Conservation (phyloP, 1,140 invertebrate species). For the Drosophila mauritiana region DNA sequence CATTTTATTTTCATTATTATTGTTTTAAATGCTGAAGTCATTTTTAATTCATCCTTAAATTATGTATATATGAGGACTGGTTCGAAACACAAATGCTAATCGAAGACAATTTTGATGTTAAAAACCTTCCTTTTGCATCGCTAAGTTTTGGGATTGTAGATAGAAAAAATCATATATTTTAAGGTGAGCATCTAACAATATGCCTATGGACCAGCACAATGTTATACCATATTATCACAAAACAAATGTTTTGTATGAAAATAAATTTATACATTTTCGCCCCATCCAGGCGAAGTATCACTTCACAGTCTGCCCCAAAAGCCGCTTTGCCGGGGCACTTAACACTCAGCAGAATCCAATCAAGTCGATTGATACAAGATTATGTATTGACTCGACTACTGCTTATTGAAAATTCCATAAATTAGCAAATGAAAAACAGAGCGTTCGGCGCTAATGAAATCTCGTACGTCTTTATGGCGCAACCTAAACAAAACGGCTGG, state of each 20-base stretch:
- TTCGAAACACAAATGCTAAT: no score
- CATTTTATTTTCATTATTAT: no score
- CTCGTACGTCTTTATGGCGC: conserved; percentile 71
- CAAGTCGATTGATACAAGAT: conserved; percentile 32
- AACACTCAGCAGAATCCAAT: conserved; percentile 39
- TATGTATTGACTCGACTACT: conserved; percentile 36
- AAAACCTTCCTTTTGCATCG: no score
- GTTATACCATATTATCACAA: background rate
- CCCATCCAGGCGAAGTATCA: conserved; percentile 5
- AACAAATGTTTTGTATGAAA: conserved; percentile 1
- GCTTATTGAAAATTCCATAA: conserved; percentile 78
- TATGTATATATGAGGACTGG: no score
- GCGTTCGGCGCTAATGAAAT: conserved; percentile 66
- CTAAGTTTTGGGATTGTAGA: no score
- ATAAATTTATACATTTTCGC: background rate
- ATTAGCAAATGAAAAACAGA: conserved; percentile 65
- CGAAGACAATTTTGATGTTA: no score
- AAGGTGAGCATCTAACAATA: no score
- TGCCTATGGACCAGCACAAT: no score
- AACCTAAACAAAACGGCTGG: conserved; percentile 52
- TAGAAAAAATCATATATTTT: no score
- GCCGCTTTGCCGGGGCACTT: conserved; percentile 34
- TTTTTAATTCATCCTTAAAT: no score
- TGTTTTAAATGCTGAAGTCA: no score
- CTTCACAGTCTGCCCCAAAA: conserved; percentile 14